phyloP scores from a whole-genome alignment of 2,797 vertebrate genomes.

The Pogoniulus pusillus region DNA sequence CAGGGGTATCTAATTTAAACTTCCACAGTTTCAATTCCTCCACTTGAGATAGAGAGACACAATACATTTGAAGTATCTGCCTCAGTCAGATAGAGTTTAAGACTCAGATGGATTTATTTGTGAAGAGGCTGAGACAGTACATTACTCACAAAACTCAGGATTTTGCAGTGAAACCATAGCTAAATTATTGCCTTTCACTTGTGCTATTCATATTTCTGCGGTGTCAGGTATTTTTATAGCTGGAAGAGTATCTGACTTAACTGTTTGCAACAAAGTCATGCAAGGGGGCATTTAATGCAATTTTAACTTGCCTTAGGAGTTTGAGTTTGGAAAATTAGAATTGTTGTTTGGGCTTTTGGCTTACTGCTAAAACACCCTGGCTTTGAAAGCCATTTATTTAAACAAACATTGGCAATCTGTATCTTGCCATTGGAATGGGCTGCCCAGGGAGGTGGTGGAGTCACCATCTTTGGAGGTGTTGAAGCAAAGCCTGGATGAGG shows the following conservation, averaged over 20 bases:
- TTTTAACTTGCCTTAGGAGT: not conserved
- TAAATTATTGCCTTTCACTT: not conserved
- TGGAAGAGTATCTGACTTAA: not conserved
- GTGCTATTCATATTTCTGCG: not conserved
- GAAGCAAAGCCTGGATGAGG: no score
- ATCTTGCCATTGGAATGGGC: no score
- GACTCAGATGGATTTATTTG: not conserved
- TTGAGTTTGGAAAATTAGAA: not conserved
- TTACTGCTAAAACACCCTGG: not conserved
- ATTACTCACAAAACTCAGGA: not conserved
- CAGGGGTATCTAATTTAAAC: not conserved
- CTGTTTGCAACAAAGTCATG: not conserved
- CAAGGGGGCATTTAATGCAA: not conserved
- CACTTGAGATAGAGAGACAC: not conserved
- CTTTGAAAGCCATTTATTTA: slow-evolving; percentile 7
- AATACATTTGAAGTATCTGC: not conserved
- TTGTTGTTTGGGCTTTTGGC: not conserved
- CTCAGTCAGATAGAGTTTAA: not conserved
- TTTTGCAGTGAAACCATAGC: not conserved
- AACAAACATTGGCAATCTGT: not conserved
- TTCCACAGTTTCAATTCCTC: not conserved
- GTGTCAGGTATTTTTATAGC: not conserved
- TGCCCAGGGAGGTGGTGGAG: no score
- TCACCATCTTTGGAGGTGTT: no score
- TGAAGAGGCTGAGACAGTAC: not conserved